phyloP scores from a whole-genome alignment of 2,113 vertebrate genomes.

The Rhabdomys dilectus region DNA sequence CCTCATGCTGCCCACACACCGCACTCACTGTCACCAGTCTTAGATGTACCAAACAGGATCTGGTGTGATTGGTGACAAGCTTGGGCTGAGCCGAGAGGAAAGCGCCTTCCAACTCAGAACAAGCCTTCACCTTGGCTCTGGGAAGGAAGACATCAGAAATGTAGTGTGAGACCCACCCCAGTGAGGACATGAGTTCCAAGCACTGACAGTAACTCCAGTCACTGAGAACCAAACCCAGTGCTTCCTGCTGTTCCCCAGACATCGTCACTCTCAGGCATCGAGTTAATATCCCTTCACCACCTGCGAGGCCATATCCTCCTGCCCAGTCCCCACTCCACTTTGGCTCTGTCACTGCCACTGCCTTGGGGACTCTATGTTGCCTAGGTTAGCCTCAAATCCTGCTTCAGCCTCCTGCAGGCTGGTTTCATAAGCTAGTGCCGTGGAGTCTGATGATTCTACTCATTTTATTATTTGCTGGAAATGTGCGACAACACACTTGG shows the following conservation, averaged over 20 bases:
- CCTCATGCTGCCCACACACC: fast-evolving
- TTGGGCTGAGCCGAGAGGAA: background rate
- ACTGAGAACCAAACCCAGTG: background rate
- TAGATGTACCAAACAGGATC: fast-evolving
- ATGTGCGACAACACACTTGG: too few relatives aligned
- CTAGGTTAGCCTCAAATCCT: background rate
- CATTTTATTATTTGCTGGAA: background rate
- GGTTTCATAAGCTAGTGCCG: background rate
- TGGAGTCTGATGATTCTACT: background rate
- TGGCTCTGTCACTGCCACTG: background rate
- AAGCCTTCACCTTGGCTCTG: background rate
- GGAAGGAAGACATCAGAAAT: background rate
- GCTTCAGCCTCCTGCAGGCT: background rate
- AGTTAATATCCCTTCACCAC: fast-evolving
- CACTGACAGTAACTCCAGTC: background rate
- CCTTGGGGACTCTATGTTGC: background rate
- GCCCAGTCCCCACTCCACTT: background rate
- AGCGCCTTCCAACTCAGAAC: background rate
- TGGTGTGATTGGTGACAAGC: background rate
- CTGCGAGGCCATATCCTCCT: fast-evolving
- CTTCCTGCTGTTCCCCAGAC: too few relatives aligned
- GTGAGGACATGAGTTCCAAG: fast-evolving
- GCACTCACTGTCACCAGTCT: fast-evolving
- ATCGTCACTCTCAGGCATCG: background rate
- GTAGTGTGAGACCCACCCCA: fast-evolving